Percentiles rank a stretch among this genome's conserved stretches.
These are phyloP conservation scores for Oxygymnocypris stewartii DNA, from an alignment of 2,113 vertebrate species.

Conservation along the genomic window DNA sequence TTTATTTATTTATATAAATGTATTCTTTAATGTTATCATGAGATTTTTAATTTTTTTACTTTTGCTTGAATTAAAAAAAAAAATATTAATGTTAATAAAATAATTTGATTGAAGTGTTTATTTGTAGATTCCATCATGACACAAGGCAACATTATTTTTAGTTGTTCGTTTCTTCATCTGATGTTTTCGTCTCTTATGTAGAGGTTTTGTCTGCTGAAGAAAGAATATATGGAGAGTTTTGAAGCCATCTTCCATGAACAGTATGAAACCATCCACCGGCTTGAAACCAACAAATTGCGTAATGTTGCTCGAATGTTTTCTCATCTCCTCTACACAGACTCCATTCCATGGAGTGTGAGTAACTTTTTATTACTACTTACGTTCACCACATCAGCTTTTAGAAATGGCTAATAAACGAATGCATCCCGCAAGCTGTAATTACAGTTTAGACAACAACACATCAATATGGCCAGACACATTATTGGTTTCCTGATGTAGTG, in stretches of 20 bases:
- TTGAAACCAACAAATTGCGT: constrained; percentile 97
- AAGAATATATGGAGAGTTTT: constrained; percentile 98
- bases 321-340: constrained; percentile 96
- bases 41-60: not conserved
- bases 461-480: not conserved
- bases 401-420: constrained; percentile 18
- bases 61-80: not conserved
- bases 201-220: constrained; percentile 97
- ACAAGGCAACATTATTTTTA: not conserved
- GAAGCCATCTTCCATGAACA: constrained; percentile 96
- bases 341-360: constrained; percentile 97
- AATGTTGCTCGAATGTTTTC: constrained; percentile 99
- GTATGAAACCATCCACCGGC: constrained; percentile 94
- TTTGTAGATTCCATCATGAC: not conserved
- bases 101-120: not conserved
- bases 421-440: constrained; percentile 18
- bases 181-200: constrained; percentile 56
- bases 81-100: no score
- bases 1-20: no score
- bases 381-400: constrained; percentile 13
- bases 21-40: no score
- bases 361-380: constrained; percentile 7
- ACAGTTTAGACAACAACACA: not conserved
- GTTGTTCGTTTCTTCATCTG: not conserved
- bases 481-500: constrained; percentile 2